A percentile compares a stretch with the other conserved stretches of the same genome.
Conservation (phyloP, 2,797 vertebrate genomes). For the Adelosebastes latens region DNA sequence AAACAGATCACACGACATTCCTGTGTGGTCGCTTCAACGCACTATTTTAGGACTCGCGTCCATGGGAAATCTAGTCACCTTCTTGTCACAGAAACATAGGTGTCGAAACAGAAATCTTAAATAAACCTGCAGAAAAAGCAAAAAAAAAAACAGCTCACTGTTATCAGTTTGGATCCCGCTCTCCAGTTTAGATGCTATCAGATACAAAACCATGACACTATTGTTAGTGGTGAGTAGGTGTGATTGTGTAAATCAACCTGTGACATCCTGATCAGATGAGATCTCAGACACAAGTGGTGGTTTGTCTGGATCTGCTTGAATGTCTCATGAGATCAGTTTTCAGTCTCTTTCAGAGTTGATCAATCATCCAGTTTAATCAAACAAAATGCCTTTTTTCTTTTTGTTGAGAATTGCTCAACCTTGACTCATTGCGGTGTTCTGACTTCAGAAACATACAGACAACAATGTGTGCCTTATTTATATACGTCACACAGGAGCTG, state of each 20-base stretch:
- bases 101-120: not conserved
- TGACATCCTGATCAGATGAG: not conserved
- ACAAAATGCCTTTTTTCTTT: not conserved
- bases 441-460: conserved; percentile 12
- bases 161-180: not conserved
- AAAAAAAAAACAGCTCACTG: not conserved
- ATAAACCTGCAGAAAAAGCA: not conserved
- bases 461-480: conserved; percentile 30
- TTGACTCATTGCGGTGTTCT: not conserved
- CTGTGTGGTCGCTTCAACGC: not conserved
- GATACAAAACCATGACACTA: not conserved
- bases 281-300: not conserved
- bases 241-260: not conserved
- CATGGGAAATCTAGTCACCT: conserved; percentile 12
- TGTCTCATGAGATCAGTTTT: not conserved
- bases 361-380: not conserved
- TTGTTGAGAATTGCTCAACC: not conserved
- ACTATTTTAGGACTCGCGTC: conserved; percentile 40
- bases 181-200: not conserved
- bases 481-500: not conserved
- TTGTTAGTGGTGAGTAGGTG: not conserved
- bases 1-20: conserved; percentile 67
- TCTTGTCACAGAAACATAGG: not conserved
- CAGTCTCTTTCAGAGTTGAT: not conserved
- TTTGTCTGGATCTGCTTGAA: conserved; percentile 3